Evolutionary conservation across 2,797 vertebrate species (phyloP).

Genomic region (Eulemur albifrons): DNA sequence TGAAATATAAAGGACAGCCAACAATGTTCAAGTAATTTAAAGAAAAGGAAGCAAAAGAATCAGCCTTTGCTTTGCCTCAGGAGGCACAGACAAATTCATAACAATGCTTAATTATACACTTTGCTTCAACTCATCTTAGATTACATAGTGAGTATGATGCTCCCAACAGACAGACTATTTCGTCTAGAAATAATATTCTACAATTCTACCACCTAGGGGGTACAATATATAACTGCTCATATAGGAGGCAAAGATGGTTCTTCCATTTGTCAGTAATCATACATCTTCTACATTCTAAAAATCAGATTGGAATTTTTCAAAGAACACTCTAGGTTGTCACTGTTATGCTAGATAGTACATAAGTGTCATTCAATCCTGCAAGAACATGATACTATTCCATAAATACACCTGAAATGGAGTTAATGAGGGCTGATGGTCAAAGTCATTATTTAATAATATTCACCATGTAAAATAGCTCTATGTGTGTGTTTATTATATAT

Average conservation of each 20-base stretch:
- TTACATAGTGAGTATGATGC: slow-evolving; percentile 32
- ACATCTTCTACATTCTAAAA: background rate
- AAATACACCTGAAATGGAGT: slow-evolving; percentile 4
- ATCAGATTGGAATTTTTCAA: background rate
- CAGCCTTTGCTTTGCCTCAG: background rate
- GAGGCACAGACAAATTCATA: background rate
- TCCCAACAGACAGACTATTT: slow-evolving; percentile 18
- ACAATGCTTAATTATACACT: slow-evolving; percentile 34
- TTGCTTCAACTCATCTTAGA: background rate
- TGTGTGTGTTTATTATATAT: background rate
- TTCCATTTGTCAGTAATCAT: background rate
- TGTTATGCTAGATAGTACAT: background rate
- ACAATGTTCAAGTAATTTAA: background rate
- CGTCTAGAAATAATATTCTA: slow-evolving; percentile 48
- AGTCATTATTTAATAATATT: background rate
- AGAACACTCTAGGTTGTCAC: background rate
- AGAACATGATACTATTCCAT: background rate
- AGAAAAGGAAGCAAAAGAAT: slow-evolving; percentile 13
- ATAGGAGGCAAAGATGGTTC: background rate
- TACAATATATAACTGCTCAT: background rate
- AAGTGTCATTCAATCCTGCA: background rate
- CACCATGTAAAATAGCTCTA: background rate
- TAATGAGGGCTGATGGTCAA: background rate
- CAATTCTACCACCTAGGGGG: background rate
- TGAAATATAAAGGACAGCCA: background rate